These are phyloP conservation scores for Drosophila equinoxialis DNA, from an alignment of 1,140 invertebrate genomes.

Conservation along the genomic window DNA sequence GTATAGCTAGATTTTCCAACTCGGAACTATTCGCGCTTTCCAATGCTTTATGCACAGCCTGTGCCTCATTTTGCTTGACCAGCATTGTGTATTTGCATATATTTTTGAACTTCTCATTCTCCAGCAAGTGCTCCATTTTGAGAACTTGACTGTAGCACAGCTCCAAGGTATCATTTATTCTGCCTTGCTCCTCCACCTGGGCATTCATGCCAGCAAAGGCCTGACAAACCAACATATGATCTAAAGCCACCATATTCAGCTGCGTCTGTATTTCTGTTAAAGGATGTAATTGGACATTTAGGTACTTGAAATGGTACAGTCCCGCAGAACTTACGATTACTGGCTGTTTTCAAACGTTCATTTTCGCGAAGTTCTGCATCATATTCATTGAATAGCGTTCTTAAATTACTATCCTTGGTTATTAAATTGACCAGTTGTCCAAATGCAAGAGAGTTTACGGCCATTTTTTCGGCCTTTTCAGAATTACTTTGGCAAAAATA, in stretches of 20 bases:
- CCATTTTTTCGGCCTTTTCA: not conserved
- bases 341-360: not conserved
- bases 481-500: too few relatives aligned
- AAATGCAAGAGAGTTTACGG: not conserved
- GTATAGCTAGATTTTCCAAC: not conserved
- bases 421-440: not conserved
- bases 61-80: not conserved
- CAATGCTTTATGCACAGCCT: not conserved
- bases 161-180: not conserved
- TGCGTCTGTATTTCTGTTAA: not conserved
- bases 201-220: not conserved
- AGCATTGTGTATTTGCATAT: slow-evolving; percentile 1
- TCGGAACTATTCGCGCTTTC: not conserved
- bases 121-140: not conserved
- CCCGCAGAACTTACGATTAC: not conserved
- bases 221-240: not conserved
- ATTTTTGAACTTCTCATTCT: not conserved
- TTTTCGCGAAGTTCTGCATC: not conserved
- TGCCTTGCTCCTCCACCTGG: not conserved
- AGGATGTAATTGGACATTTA: not conserved
- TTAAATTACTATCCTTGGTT: not conserved
- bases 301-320: not conserved
- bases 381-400: not conserved
- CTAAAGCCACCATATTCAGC: not conserved
- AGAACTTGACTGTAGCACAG: not conserved